Conservation (phyloP, 2,888 invertebrate genomes). For the Hemithea aestivaria region DNA sequence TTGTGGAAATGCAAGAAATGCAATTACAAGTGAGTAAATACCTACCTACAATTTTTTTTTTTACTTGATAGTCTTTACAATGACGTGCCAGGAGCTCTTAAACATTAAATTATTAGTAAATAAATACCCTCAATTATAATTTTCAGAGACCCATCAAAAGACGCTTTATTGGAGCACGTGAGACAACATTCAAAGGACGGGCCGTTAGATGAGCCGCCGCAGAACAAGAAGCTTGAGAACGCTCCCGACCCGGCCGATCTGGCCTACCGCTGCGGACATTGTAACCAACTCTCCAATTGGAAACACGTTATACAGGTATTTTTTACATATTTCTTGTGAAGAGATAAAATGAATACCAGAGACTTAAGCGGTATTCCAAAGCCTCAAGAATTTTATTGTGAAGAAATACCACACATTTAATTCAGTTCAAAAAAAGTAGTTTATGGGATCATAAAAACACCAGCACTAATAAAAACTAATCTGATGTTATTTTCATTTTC, state of each 20-base stretch:
- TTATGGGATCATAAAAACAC: too few species aligned
- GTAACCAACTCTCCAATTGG: slow-evolving; percentile 90
- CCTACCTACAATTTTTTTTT: too few species aligned
- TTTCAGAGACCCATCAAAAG: slow-evolving; percentile 70
- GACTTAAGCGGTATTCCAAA: too few species aligned
- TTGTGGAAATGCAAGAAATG: slow-evolving; percentile 95
- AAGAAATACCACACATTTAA: too few species aligned
- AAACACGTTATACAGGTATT: slow-evolving; percentile 91
- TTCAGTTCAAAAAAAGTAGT: too few species aligned
- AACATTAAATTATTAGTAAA: too few species aligned
- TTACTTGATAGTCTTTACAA: too few species aligned
- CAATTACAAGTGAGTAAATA: slow-evolving; percentile 86
- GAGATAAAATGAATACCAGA: too few species aligned
- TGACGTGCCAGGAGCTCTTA: too few species aligned
- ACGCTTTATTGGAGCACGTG: slow-evolving; percentile 69
- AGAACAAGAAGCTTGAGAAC: slow-evolving; percentile 54
- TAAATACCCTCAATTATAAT: too few species aligned
- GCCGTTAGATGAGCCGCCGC: slow-evolving; percentile 36
- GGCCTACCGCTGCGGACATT: slow-evolving; percentile 86
- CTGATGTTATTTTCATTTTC: slow-evolving; percentile 33
- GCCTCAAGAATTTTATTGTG: too few species aligned
- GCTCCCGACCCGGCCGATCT: slow-evolving; percentile 64
- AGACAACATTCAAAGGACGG: slow-evolving; percentile 60
- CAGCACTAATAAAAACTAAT: slow-evolving; percentile 2
- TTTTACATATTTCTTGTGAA: too few species aligned